Conservation (phyloP, 2,113 vertebrate genomes). For the Murina feae region DNA sequence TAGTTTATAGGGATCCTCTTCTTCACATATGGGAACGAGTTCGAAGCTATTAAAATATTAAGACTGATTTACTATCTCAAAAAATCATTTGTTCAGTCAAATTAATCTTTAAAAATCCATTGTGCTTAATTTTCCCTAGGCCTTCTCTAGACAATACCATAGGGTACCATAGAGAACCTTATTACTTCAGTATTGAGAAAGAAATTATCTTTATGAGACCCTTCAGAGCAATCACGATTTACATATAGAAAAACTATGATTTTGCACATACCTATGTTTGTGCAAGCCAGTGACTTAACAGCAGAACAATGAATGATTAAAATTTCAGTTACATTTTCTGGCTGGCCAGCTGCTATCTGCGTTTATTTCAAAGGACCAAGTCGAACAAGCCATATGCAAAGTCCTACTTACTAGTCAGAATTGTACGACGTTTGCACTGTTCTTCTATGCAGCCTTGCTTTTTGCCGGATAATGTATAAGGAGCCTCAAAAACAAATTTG, state of each 20-base stretch:
- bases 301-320: neutral
- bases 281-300: neutral
- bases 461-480: conserved; percentile 95
- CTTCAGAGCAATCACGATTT: neutral
- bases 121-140: neutral
- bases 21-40: conserved; percentile 95
- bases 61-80: neutral
- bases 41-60: conserved; percentile 83
- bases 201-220: conserved; percentile 8
- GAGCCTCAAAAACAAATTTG: conserved; percentile 96
- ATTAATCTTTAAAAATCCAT: neutral
- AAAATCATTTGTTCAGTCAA: conserved; percentile 8
- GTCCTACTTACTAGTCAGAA: conserved; percentile 90
- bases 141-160: neutral
- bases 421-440: conserved; percentile 92
- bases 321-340: conserved; percentile 25
- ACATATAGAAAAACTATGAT: neutral
- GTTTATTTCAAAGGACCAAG: neutral
- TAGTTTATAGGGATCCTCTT: conserved; percentile 93
- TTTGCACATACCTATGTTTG: conserved; percentile 3
- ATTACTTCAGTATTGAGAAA: neutral
- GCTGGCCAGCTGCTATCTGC: conserved; percentile 43
- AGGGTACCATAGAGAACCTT: neutral
- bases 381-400: neutral
- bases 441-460: conserved; percentile 97